A percentile compares a stretch with the other conserved stretches of the same genome.
phyloP scores from a whole-genome alignment of 30 jellyfish, hydroid and myxozoan species.

The Cassiopea andromeda region DNA sequence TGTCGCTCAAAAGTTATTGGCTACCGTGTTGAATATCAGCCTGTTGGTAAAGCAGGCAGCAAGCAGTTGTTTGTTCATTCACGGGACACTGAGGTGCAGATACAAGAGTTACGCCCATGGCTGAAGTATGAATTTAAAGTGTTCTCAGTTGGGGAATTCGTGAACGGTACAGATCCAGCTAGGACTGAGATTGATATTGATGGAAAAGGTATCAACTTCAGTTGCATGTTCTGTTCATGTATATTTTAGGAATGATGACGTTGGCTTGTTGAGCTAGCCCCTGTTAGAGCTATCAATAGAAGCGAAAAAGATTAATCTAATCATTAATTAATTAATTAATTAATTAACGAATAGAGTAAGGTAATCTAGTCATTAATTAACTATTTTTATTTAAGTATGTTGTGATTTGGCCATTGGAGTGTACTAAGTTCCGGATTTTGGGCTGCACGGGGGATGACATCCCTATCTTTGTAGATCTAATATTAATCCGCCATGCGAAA shows the following conservation, averaged over 20 bases:
- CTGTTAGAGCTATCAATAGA: too few relatives aligned
- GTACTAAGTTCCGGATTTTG: too few relatives aligned
- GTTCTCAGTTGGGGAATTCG: background rate
- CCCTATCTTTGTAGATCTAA: too few relatives aligned
- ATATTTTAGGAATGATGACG: background rate
- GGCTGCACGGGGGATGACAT: too few relatives aligned
- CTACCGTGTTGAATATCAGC: background rate
- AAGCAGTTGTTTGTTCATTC: background rate
- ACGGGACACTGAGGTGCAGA: background rate
- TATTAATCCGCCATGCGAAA: too few relatives aligned
- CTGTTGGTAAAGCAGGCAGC: background rate
- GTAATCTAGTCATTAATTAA: too few relatives aligned
- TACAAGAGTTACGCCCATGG: constrained; percentile 19
- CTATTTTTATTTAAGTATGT: too few relatives aligned
- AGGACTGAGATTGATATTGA: background rate
- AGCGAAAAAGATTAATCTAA: too few relatives aligned
- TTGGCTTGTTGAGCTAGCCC: too few relatives aligned
- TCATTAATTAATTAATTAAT: too few relatives aligned
- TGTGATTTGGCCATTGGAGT: too few relatives aligned
- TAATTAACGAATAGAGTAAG: too few relatives aligned
- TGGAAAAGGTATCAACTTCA: constrained; percentile 27
- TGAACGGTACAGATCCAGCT: background rate
- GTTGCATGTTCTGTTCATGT: background rate
- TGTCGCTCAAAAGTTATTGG: background rate
- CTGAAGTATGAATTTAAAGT: background rate